Evolutionary conservation across 2,113 vertebrate species (phyloP), one percentile per base, ranked within the genome.

Genomic region (Osmerus mordax): DNA sequence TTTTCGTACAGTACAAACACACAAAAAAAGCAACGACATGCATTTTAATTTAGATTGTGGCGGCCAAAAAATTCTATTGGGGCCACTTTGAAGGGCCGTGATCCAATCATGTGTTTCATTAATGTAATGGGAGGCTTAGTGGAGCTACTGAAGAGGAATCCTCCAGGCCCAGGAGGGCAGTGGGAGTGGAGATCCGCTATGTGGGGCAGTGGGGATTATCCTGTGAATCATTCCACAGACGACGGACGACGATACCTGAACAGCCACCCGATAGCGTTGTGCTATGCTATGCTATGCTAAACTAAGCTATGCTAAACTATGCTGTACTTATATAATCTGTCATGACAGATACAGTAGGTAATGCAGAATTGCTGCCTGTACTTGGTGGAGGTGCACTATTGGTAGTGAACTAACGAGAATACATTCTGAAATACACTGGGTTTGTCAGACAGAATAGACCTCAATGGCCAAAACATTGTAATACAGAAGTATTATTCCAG

Each of bases 131-230:
- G 54, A 36, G 61, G 29, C 61, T 64, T 32, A 64, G 29, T 3
- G 14, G 28, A 32, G 32, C 32, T 25, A 15, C 6, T 16, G 28
- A 64, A 28, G 32, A 15, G 3, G 29, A 63, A 14, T 5, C n/a
- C 3, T 23, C 1, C 58, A 60, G 18, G 19, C 16, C 58, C 58
- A 2, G 9, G n/a, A 19, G 19, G 58, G 9, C 19, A 19, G 58
- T 13, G 19, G 19, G 18, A 60, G 18, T 29, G 16, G 25, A 63
- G 61, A 29, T 63, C 5, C 5, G 13, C 14, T 55, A n/a, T 63
- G 61, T 63, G 61, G 28, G 61, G 28, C 23, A 32, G 28, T 4
- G 61, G 61, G 28, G 28, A 63, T 63, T 28, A 63, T 63, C 61
- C 61, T 63, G 15, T 63, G 61, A 63, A 32, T 63, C 61, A 63